Conservation (phyloP, 1,140 invertebrate species). For the Aplysia californica region DNA sequence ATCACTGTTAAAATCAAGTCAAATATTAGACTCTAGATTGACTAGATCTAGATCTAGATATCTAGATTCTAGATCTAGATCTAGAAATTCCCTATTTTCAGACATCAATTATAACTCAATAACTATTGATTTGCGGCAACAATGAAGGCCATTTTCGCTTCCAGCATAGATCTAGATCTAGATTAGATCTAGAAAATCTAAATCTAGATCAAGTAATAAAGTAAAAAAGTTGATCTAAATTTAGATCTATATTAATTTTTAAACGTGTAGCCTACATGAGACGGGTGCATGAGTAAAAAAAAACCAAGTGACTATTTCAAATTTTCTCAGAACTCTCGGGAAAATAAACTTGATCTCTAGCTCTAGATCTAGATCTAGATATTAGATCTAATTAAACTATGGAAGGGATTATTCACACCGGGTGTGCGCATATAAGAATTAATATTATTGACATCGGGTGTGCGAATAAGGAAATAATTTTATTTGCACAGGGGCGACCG, state of each 20-base stretch:
- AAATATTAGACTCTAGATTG: not conserved
- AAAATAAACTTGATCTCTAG: too few species aligned
- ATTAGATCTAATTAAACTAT: too few species aligned
- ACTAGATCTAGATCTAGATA: not conserved
- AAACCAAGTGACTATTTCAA: too few species aligned
- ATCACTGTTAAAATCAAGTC: too few species aligned
- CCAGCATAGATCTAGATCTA: conserved; percentile 11
- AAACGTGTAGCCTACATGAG: not conserved
- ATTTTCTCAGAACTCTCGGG: too few species aligned
- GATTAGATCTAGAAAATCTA: not conserved
- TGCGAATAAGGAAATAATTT: too few species aligned
- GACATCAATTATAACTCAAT: not conserved
- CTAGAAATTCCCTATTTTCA: not conserved
- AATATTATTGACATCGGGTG: too few species aligned
- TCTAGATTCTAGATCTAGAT: not conserved
- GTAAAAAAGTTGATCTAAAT: not conserved
- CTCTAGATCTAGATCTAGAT: too few species aligned
- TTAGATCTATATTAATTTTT: conserved; percentile 2
- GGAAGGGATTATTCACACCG: too few species aligned
- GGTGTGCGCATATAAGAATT: too few species aligned
- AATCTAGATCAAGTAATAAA: not conserved
- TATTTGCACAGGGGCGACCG: too few species aligned
- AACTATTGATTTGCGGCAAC: not conserved
- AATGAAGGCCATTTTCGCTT: not conserved
- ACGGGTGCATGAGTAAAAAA: too few species aligned